phyloP scores from a whole-genome alignment of 2,888 invertebrate species.

The Ornithoptera priamus region DNA sequence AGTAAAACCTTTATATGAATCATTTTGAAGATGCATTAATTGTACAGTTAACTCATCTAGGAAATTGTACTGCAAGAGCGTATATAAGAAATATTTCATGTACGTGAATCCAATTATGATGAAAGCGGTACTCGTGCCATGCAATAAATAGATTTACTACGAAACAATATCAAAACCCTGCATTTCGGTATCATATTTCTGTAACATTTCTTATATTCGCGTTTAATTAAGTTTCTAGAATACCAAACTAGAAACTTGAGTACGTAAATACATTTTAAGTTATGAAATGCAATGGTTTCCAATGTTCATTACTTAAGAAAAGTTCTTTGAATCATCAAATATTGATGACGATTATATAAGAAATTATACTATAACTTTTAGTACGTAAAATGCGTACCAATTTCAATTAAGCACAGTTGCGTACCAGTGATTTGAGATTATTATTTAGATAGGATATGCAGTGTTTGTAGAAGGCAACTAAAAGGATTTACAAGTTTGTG shows the following conservation, averaged over 20 bases:
- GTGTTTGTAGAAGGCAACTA: too few species aligned
- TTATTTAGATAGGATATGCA: too few species aligned
- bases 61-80: constrained; percentile 6
- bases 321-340: too few species aligned
- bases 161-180: constrained; percentile 13
- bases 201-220: constrained; percentile 2
- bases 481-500: too few species aligned
- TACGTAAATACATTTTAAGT: not conserved
- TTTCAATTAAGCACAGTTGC: too few species aligned
- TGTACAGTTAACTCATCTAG: constrained; percentile 3
- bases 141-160: constrained; percentile 29
- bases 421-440: too few species aligned
- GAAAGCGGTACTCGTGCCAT: constrained; percentile 16
- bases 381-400: too few species aligned
- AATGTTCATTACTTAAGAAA: not conserved
- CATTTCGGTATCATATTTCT: constrained; percentile 14
- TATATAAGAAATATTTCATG: constrained; percentile 14
- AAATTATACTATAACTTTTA: too few species aligned
- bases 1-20: not conserved
- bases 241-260: not conserved
- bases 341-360: too few species aligned
- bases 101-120: constrained; percentile 23
- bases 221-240: not conserved
- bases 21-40: not conserved
- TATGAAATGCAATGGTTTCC: not conserved